Evolutionary conservation across 2,797 vertebrate species (phyloP).

Genomic region (Erpetoichthys calabaricus): DNA sequence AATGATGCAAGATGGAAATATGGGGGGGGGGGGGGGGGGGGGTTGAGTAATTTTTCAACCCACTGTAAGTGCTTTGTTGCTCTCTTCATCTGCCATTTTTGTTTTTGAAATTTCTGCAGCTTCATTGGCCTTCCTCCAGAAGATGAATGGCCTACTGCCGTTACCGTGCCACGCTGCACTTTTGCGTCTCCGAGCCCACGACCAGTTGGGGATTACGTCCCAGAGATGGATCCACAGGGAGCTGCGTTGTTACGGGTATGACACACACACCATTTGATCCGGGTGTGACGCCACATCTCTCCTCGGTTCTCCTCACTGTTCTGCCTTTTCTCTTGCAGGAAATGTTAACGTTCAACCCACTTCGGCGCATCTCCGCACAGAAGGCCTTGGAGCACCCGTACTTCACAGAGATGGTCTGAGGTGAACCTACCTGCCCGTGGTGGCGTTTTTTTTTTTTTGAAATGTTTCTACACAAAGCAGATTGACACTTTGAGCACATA

Average conservation of each 20-base stretch:
- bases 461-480: no score
- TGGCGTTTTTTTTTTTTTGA: no score
- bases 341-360: conserved; percentile 73
- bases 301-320: conserved; percentile 6
- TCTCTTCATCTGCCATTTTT: no score
- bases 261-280: not conserved
- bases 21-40: no score
- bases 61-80: no score
- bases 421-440: no score
- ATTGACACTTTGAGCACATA: no score
- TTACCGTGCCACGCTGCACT: conserved; percentile 60
- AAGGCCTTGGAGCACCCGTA: conserved; percentile 64
- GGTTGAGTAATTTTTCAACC: no score
- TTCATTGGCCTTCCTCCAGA: conserved; percentile 69
- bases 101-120: conserved; percentile 30
- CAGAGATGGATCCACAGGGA: conserved; percentile 66
- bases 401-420: conserved; percentile 31
- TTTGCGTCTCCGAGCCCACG: conserved; percentile 52
- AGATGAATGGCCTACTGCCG: conserved; percentile 75
- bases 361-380: conserved; percentile 66
- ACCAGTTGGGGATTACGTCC: conserved; percentile 60
- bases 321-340: conserved; percentile 39
- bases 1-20: not conserved
- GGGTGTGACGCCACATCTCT: conserved; percentile 1
- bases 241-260: conserved; percentile 64